phyloP scores from a whole-genome alignment of 2,797 vertebrate species.

The Gambelia wislizenii region DNA sequence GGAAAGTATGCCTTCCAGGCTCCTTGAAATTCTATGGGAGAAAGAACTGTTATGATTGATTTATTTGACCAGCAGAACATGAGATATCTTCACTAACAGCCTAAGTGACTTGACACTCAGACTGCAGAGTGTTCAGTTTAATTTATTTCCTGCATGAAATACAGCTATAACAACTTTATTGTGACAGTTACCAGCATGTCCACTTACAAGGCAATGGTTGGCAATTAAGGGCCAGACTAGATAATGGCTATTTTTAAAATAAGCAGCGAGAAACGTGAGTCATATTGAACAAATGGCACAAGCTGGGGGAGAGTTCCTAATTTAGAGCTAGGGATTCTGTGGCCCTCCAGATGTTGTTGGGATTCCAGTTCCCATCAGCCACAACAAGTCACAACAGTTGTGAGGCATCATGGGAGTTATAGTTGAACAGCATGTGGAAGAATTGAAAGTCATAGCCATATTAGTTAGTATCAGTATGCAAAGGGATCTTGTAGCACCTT shows the following conservation, averaged over 20 bases:
- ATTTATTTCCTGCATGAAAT: not conserved
- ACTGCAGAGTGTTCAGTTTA: not conserved
- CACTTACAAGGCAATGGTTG: not conserved
- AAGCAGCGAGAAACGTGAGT: not conserved
- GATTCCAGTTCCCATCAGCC: not conserved
- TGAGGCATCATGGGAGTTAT: not conserved
- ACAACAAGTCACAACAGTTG: not conserved
- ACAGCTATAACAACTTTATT: too few relatives aligned
- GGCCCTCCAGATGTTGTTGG: not conserved
- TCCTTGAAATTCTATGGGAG: too few relatives aligned
- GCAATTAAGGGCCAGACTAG: not conserved
- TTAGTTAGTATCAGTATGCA: too few relatives aligned
- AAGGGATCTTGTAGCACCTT: too few relatives aligned
- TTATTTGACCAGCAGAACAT: not conserved
- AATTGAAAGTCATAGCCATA: too few relatives aligned
- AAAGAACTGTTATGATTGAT: not conserved
- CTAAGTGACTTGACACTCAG: not conserved
- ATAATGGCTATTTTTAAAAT: not conserved
- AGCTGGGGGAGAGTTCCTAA: not conserved
- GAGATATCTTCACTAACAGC: not conserved
- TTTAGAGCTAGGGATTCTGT: not conserved
- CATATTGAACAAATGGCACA: not conserved
- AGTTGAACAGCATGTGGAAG: not conserved
- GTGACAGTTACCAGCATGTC: not conserved
- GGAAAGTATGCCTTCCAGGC: not conserved